A percentile compares a stretch with the other conserved stretches of the same genome.
phyloP scores from a whole-genome alignment of 2,797 vertebrate genomes.

The Anguilla pacifica region DNA sequence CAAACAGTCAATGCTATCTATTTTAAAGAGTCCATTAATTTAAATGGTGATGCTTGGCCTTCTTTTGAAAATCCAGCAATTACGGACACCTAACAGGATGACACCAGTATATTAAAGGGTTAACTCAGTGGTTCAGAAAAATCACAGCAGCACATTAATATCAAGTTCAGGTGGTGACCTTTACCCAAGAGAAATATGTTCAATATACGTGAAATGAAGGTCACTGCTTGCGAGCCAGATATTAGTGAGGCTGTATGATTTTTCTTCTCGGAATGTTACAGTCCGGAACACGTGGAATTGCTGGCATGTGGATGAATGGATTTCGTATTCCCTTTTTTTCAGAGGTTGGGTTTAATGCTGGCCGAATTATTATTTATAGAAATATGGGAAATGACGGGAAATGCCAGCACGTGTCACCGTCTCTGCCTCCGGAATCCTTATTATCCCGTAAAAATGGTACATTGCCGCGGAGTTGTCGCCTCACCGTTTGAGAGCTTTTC shows the following conservation, averaged over 20 bases:
- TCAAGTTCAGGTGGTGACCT: conserved; percentile 10
- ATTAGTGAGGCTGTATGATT: neutral
- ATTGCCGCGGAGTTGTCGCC: neutral
- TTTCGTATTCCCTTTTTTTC: neutral
- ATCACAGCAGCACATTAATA: conserved; percentile 11
- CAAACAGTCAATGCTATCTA: neutral
- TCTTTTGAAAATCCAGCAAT: neutral
- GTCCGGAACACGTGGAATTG: neutral
- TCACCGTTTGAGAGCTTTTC: neutral
- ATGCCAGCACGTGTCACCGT: neutral
- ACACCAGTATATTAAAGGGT: neutral
- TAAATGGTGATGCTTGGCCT: neutral
- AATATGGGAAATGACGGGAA: neutral
- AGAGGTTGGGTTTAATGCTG: neutral
- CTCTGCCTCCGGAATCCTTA: neutral
- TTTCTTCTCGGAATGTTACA: neutral
- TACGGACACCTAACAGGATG: neutral
- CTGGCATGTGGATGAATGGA: neutral
- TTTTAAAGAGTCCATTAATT: neutral
- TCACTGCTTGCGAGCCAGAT: neutral
- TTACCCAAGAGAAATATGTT: conserved; percentile 9
- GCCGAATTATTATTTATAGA: neutral
- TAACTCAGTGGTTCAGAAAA: neutral
- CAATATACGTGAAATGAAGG: conserved; percentile 3
- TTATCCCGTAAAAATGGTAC: neutral